These are phyloP conservation scores for Platycheirus rosarum DNA, from an alignment of 2,888 invertebrate genomes.

Conservation along the genomic window DNA sequence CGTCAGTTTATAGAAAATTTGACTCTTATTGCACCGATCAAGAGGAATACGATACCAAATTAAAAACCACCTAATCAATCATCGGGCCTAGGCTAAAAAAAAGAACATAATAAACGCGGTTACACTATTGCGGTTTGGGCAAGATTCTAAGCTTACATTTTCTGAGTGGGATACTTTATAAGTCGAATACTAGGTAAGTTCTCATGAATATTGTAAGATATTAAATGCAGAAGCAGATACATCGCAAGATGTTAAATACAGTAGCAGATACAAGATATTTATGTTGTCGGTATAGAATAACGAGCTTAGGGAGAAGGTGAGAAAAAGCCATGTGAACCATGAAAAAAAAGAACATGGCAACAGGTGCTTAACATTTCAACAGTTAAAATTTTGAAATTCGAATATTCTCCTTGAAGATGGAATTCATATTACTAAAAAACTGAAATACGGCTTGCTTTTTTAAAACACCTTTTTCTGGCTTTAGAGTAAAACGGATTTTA, in stretches of 20 bases:
- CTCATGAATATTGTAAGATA: slow-evolving; percentile 52
- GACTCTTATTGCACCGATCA: slow-evolving; percentile 16
- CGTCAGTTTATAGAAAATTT: slow-evolving; percentile 9
- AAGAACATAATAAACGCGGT: slow-evolving; percentile 55
- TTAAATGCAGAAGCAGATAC: slow-evolving; percentile 24
- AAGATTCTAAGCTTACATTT: slow-evolving; percentile 52
- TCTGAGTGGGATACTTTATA: slow-evolving; percentile 40
- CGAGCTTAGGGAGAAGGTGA: slow-evolving; percentile 17
- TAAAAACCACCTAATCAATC: slow-evolving; percentile 67
- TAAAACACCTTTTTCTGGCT: too few species aligned
- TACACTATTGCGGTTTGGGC: slow-evolving; percentile 51
- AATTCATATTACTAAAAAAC: too few species aligned
- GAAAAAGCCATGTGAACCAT: background rate
- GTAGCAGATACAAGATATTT: slow-evolving; percentile 24
- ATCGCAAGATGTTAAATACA: slow-evolving; percentile 1
- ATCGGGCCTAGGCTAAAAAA: slow-evolving; percentile 44
- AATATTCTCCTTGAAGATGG: too few species aligned
- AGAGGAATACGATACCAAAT: slow-evolving; percentile 60
- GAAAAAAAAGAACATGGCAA: too few species aligned
- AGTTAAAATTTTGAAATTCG: too few species aligned
- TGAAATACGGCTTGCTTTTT: too few species aligned
- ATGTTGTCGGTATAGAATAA: slow-evolving; percentile 29
- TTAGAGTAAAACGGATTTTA: too few species aligned
- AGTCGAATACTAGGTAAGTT: slow-evolving; percentile 68
- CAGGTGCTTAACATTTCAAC: too few species aligned